These are phyloP conservation scores for Loris lydekkerianus DNA, from an alignment of 2,797 vertebrate genomes.

Conservation along the genomic window DNA sequence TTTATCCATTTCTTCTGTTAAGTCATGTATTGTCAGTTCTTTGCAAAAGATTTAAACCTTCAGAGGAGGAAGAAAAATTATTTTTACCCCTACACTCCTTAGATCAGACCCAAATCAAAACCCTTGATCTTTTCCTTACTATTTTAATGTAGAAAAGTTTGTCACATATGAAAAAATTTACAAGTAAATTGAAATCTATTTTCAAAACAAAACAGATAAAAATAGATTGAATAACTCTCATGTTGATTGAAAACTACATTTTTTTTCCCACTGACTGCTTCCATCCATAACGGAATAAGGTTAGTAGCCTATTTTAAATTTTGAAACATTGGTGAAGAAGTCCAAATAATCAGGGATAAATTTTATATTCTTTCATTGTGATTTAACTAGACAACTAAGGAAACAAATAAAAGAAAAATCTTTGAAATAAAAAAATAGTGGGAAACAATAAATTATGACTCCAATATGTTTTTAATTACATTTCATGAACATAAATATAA, in stretches of 20 bases:
- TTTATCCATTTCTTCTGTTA: not conserved
- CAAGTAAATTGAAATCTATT: slow-evolving; percentile 4
- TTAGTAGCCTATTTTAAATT: slow-evolving; percentile 55
- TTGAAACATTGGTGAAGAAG: slow-evolving; percentile 24
- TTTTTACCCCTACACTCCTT: not conserved
- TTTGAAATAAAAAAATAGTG: slow-evolving; percentile 16
- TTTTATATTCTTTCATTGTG: not conserved
- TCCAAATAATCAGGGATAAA: slow-evolving; percentile 28
- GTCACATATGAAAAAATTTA: slow-evolving; percentile 34
- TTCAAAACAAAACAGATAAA: slow-evolving; percentile 28
- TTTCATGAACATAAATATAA: slow-evolving; percentile 25
- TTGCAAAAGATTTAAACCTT: not conserved
- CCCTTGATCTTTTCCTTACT: not conserved
- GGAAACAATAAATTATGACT: not conserved
- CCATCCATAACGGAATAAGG: not conserved
- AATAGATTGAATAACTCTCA: slow-evolving; percentile 58
- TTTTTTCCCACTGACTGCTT: not conserved
- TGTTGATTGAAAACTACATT: slow-evolving; percentile 67
- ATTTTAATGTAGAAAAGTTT: slow-evolving; percentile 20
- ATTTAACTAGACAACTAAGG: not conserved
- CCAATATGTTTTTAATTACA: not conserved
- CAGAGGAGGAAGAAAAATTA: not conserved
- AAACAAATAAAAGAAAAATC: slow-evolving; percentile 32
- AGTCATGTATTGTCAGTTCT: not conserved
- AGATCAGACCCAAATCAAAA: not conserved